These are phyloP conservation scores for Eurystomus glaucurus DNA, from an alignment of 2,797 vertebrate genomes.

Conservation along the genomic window DNA sequence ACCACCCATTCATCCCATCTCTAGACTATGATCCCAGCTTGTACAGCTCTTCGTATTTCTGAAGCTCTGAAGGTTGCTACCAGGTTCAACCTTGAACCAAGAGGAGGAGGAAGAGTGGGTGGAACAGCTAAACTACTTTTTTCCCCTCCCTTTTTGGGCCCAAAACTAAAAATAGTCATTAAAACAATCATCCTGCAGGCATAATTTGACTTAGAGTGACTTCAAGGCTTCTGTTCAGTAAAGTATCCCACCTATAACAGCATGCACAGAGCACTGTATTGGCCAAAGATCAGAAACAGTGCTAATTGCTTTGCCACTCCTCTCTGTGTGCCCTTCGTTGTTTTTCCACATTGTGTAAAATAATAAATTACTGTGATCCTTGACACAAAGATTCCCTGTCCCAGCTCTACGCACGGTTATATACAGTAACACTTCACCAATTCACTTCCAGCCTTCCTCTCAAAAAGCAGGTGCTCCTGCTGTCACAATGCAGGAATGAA, in stretches of 20 bases:
- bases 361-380: not conserved
- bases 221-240: not conserved
- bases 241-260: slow-evolving; percentile 14
- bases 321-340: fast-evolving
- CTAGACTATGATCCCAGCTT: not conserved
- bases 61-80: not conserved
- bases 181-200: not conserved
- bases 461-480: not conserved
- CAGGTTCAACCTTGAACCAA: not conserved
- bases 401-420: not conserved
- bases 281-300: slow-evolving; percentile 31
- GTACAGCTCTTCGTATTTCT: not conserved
- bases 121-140: not conserved
- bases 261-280: not conserved
- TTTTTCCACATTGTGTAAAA: not conserved
- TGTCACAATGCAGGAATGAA: not conserved
- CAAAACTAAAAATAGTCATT: slow-evolving; percentile 22
- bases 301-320: slow-evolving; percentile 37
- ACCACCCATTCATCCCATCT: not conserved
- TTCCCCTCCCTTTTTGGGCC: not conserved
- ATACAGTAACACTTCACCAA: not conserved
- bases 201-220: not conserved
- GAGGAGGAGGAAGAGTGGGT: not conserved
- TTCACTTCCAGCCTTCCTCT: not conserved
- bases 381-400: slow-evolving; percentile 26